Conservation (phyloP, 2,797 vertebrate genomes). For the Triplophysa bombifrons region DNA sequence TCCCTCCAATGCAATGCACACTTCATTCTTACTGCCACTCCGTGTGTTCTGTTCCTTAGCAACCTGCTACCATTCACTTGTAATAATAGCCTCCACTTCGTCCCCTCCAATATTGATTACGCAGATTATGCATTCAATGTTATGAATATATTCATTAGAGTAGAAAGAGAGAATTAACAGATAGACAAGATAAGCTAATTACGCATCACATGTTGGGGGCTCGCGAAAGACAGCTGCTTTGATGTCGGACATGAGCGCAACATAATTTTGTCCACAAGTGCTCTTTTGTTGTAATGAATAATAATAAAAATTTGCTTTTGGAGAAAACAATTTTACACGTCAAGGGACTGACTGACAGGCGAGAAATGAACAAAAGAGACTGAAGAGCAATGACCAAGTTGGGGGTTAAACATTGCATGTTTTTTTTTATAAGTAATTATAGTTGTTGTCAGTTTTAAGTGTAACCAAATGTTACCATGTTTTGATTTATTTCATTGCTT, state of each 20-base stretch:
- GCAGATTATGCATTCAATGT: constrained; percentile 72
- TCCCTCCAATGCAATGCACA: constrained; percentile 58
- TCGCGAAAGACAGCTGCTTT: constrained; percentile 62
- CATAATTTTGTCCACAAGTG: constrained; percentile 62
- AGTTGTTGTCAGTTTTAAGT: background rate
- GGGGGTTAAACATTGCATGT: background rate
- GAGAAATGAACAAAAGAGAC: background rate
- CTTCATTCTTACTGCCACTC: constrained; percentile 58
- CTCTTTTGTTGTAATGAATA: constrained; percentile 56
- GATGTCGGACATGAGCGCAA: constrained; percentile 60
- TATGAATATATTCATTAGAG: constrained; percentile 75
- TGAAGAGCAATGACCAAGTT: background rate
- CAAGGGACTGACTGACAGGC: constrained; percentile 34
- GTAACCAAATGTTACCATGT: background rate
- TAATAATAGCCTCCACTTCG: constrained; percentile 69
- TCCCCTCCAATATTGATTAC: constrained; percentile 60
- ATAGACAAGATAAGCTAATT: constrained; percentile 69
- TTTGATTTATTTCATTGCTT: background rate
- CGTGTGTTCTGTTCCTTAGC: constrained; percentile 76
- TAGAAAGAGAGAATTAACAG: constrained; percentile 71
- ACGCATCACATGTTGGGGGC: constrained; percentile 55
- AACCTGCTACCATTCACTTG: constrained; percentile 75
- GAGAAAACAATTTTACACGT: constrained; percentile 16
- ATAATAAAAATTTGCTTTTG: constrained; percentile 20
- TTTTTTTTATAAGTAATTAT: background rate